A percentile compares a stretch with the other conserved stretches of the same genome.
Conservation (phyloP, 1,140 invertebrate genomes). For the Drosophila obscura region DNA sequence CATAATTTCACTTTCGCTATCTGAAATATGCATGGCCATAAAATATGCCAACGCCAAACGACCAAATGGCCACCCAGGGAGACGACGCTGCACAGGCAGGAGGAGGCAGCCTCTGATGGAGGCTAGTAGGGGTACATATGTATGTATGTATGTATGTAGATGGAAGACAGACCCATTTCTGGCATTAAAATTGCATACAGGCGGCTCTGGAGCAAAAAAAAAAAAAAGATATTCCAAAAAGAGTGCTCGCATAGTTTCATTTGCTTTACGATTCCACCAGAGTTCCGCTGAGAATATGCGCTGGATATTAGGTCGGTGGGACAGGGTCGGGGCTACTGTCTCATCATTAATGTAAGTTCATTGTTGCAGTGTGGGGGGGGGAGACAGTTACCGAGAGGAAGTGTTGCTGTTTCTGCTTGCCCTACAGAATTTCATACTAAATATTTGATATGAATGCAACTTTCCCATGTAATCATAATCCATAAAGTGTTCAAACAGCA, state of each 20-base stretch:
- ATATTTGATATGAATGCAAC: constrained; percentile 63
- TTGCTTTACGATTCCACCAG: constrained; percentile 70
- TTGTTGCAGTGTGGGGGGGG: constrained; percentile 52
- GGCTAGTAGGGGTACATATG: background rate
- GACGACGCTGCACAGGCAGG: constrained; percentile 4
- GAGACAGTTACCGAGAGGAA: background rate
- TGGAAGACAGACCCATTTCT: constrained; percentile 22
- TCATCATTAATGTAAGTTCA: constrained; percentile 82
- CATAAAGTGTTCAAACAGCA: constrained; percentile 20
- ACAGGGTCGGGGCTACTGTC: constrained; percentile 25
- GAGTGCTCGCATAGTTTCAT: constrained; percentile 64
- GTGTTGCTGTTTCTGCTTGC: constrained; percentile 25
- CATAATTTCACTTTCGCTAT: constrained; percentile 76
- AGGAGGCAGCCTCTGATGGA: constrained; percentile 1
- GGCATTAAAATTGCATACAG: constrained; percentile 50
- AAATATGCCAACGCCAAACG: constrained; percentile 51
- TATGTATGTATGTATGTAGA: constrained; percentile 24
- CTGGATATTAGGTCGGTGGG: constrained; percentile 26
- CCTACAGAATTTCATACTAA: constrained; percentile 71
- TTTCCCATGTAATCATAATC: constrained; percentile 44
- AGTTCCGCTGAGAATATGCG: constrained; percentile 58
- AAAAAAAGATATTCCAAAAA: constrained; percentile 47
- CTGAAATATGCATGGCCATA: constrained; percentile 53
- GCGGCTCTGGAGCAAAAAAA: constrained; percentile 2
- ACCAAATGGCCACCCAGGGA: constrained; percentile 57